These are phyloP conservation scores for Drosophila bunnanda DNA, from an alignment of 2,888 invertebrate genomes.

Conservation along the genomic window DNA sequence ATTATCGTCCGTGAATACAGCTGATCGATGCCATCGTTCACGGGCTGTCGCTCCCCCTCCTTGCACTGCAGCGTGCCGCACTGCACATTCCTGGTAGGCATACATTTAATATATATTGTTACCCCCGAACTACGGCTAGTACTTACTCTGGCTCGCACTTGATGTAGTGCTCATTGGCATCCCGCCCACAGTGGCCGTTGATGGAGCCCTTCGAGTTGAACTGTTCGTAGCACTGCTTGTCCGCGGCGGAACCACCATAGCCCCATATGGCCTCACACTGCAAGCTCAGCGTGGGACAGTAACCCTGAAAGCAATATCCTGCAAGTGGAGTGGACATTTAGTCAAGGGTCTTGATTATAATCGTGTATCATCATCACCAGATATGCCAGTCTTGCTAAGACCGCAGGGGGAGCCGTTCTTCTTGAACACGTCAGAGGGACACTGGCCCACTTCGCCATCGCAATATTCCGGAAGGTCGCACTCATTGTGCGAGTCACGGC, in stretches of 20 bases:
- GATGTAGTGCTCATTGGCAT: slow-evolving; percentile 89
- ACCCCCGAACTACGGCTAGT: too few relatives aligned
- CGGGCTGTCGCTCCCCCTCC: slow-evolving; percentile 92
- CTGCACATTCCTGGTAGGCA: slow-evolving; percentile 90
- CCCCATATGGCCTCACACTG: slow-evolving; percentile 99
- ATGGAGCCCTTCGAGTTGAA: slow-evolving; percentile 98
- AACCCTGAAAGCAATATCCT: slow-evolving; percentile 96
- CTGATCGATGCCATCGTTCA: slow-evolving; percentile 91
- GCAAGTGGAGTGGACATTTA: neutral
- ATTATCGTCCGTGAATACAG: slow-evolving; percentile 95
- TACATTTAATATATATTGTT: neutral
- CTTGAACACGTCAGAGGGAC: slow-evolving; percentile 94
- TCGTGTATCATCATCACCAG: slow-evolving; percentile 72
- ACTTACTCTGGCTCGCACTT: slow-evolving; percentile 95
- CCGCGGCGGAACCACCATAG: slow-evolving; percentile 92
- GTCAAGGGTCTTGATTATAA: neutral
- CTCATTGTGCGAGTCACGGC: slow-evolving; percentile 94
- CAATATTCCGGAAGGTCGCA: slow-evolving; percentile 98
- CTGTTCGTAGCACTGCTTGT: slow-evolving; percentile 95
- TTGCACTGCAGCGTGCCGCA: slow-evolving; percentile 98
- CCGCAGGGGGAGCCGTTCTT: slow-evolving; percentile 97
- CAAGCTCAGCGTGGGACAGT: slow-evolving; percentile 93
- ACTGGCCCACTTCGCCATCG: slow-evolving; percentile 94
- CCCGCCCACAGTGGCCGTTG: slow-evolving; percentile 97
- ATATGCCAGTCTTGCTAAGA: slow-evolving; percentile 83